Percentiles rank a stretch among this genome's conserved stretches.
Conservation (phyloP, 2,797 vertebrate genomes). For the Pantherophis vulpinus region DNA sequence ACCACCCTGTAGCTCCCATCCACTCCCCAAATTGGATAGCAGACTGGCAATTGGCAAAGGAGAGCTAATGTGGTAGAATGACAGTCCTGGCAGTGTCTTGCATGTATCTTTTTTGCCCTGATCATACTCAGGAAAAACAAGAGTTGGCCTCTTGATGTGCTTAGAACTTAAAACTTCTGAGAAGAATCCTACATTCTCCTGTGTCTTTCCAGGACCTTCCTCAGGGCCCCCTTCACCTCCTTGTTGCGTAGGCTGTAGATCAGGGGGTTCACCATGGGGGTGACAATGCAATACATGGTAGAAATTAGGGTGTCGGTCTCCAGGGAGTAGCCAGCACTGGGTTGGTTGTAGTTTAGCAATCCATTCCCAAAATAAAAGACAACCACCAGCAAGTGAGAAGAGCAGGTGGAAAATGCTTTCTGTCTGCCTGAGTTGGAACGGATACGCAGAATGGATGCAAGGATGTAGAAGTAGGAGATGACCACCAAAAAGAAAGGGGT, state of each 20-base stretch:
- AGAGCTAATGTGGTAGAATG: background rate
- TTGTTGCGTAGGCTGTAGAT: conserved; percentile 66
- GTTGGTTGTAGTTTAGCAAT: conserved; percentile 8
- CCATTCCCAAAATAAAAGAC: background rate
- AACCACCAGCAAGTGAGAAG: conserved; percentile 50
- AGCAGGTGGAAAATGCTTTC: conserved; percentile 62
- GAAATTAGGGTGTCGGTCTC: conserved; percentile 20
- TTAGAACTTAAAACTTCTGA: background rate
- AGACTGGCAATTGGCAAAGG: background rate
- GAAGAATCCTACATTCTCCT: fast-evolving
- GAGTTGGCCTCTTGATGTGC: background rate
- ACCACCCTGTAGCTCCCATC: fast-evolving
- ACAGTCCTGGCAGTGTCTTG: background rate
- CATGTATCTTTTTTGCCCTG: background rate
- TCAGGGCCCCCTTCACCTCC: conserved; percentile 46
- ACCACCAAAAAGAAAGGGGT: conserved; percentile 36
- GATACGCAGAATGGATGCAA: conserved; percentile 41
- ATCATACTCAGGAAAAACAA: background rate
- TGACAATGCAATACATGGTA: conserved; percentile 38
- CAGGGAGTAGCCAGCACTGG: background rate
- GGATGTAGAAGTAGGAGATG: conserved; percentile 54
- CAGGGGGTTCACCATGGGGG: conserved; percentile 61
- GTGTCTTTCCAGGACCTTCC: fast-evolving
- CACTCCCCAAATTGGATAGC: background rate
- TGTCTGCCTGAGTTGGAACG: background rate